phyloP scores from a whole-genome alignment of 2,888 invertebrate genomes.

The Dasysyrphus albostriatus region DNA sequence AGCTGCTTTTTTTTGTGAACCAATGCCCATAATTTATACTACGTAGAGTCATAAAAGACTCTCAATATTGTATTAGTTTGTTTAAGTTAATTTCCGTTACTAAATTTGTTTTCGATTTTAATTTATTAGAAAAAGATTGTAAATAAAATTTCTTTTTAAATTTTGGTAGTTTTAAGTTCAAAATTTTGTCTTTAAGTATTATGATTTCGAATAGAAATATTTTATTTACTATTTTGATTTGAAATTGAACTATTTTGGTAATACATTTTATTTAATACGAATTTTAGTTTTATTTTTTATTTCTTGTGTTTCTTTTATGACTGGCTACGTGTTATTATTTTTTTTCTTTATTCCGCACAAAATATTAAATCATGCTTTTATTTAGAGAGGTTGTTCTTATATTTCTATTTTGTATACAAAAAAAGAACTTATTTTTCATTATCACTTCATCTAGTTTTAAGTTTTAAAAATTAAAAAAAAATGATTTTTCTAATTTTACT shows the following conservation, averaged over 20 bases:
- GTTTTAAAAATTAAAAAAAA: not conserved
- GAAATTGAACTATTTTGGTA: not conserved
- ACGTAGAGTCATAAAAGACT: conserved; percentile 8
- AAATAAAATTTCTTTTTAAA: conserved; percentile 11
- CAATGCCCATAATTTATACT: not conserved
- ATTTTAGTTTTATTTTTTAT: not conserved
- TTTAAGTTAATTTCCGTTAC: not conserved
- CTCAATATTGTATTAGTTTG: not conserved
- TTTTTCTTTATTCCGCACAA: conserved; percentile 30
- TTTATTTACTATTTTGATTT: not conserved
- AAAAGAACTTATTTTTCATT: not conserved
- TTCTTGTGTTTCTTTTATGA: conserved; percentile 14
- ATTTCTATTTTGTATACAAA: not conserved
- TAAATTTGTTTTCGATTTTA: conserved; percentile 18
- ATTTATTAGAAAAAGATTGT: not conserved
- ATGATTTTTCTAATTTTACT: not conserved
- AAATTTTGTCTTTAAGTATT: not conserved
- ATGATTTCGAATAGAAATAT: not conserved
- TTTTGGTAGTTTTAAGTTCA: conserved; percentile 26
- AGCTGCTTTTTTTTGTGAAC: not conserved
- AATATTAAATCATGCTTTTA: conserved; percentile 22
- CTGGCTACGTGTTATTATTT: not conserved
- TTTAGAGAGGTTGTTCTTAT: conserved; percentile 8
- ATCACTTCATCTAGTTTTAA: not conserved
- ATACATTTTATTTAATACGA: not conserved